phyloP scores from a whole-genome alignment of 2,113 vertebrate species.

The Corydoras maculifer region DNA sequence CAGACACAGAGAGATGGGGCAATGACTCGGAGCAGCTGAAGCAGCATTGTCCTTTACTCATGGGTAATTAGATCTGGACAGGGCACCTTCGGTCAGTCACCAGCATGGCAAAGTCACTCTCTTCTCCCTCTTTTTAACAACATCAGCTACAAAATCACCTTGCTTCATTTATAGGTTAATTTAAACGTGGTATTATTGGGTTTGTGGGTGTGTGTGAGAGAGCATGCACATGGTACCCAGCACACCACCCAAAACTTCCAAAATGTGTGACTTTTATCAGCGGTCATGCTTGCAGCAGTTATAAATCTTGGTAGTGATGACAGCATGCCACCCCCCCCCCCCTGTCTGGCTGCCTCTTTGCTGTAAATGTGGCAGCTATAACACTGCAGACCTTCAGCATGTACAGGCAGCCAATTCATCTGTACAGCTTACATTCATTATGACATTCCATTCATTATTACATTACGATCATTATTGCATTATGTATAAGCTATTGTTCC shows the following conservation, averaged over 20 bases:
- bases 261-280: constrained; percentile 41
- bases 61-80: constrained; percentile 68
- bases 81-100: constrained; percentile 50
- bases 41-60: constrained; percentile 72
- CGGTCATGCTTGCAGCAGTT: constrained; percentile 31
- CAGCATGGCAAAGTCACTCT: constrained; percentile 44
- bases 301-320: constrained; percentile 38
- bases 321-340: constrained; percentile 26
- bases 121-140: constrained; percentile 31
- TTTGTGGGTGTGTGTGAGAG: not conserved
- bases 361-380: constrained; percentile 13
- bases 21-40: constrained; percentile 72
- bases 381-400: constrained; percentile 14
- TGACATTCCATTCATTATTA: constrained; percentile 4
- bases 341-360: constrained; percentile 2
- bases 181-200: not conserved
- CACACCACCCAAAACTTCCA: constrained; percentile 21
- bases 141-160: not conserved
- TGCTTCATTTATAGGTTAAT: too few species aligned
- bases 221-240: not conserved
- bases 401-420: constrained; percentile 23
- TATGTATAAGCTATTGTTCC: not conserved
- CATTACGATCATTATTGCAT: not conserved
- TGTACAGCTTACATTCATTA: constrained; percentile 14
- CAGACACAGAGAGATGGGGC: constrained; percentile 60